Percentiles rank a stretch among this genome's conserved stretches.
phyloP scores from a whole-genome alignment of 2,888 invertebrate genomes.

The Taphrorychus bicolor region DNA sequence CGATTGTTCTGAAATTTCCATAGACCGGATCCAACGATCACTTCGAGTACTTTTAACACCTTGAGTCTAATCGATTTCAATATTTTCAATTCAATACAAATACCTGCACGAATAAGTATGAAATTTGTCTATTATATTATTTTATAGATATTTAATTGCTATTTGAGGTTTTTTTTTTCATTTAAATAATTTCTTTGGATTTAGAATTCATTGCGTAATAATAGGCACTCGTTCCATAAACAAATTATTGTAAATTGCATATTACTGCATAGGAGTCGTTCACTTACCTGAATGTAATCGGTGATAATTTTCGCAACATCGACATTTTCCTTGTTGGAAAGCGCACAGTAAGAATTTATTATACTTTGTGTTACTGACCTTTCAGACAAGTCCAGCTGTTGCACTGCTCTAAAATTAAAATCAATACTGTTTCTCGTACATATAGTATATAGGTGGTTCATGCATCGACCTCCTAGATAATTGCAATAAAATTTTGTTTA shows the following conservation, averaged over 20 bases:
- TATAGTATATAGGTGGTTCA: neutral
- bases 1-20: neutral
- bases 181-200: no score
- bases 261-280: no score
- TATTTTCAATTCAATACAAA: neutral
- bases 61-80: neutral
- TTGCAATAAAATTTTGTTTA: no score
- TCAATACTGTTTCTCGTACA: neutral
- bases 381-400: neutral
- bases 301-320: neutral
- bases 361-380: neutral
- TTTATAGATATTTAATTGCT: no score
- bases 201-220: no score
- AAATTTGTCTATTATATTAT: no score
- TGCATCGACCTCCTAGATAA: neutral
- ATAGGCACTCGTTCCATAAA: no score
- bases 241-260: no score
- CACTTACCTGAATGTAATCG: no score
- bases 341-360: neutral
- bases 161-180: no score
- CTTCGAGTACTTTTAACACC: neutral
- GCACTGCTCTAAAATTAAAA: constrained; percentile 4
- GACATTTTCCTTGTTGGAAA: neutral
- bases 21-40: neutral
- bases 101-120: no score